Evolutionary conservation across 2,888 invertebrate species (phyloP).

Genomic region (Drosophila pseudotalamancana): DNA sequence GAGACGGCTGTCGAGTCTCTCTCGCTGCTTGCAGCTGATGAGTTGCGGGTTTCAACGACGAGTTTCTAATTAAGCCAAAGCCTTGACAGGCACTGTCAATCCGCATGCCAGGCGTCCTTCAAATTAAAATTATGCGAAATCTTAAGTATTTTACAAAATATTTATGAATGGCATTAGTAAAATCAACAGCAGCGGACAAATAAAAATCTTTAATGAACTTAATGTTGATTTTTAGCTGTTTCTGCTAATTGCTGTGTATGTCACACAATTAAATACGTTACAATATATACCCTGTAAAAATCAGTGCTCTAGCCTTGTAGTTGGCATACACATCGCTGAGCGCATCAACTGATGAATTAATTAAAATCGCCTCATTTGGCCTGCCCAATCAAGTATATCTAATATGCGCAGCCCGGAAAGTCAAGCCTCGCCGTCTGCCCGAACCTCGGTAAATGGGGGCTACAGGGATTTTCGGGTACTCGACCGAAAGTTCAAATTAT

Average conservation of each 20-base stretch:
- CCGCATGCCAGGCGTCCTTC: slow-evolving; percentile 37
- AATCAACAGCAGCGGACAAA: slow-evolving; percentile 66
- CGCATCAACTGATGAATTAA: slow-evolving; percentile 68
- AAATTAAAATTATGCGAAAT: slow-evolving; percentile 81
- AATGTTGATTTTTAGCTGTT: slow-evolving; percentile 47
- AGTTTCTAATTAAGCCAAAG: slow-evolving; percentile 75
- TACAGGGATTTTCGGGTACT: background rate
- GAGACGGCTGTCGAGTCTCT: slow-evolving; percentile 1
- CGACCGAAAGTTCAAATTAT: slow-evolving; percentile 58
- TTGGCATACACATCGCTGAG: slow-evolving; percentile 40
- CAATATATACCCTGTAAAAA: slow-evolving; percentile 49
- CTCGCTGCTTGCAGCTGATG: slow-evolving; percentile 29
- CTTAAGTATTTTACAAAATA: slow-evolving; percentile 73
- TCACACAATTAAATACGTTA: slow-evolving; percentile 10
- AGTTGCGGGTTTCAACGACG: slow-evolving; percentile 40
- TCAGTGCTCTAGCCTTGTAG: slow-evolving; percentile 31
- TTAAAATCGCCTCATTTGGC: slow-evolving; percentile 78
- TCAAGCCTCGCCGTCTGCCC: too few relatives aligned
- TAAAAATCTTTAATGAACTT: slow-evolving; percentile 68
- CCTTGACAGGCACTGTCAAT: slow-evolving; percentile 72
- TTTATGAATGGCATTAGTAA: slow-evolving; percentile 65
- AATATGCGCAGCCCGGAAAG: slow-evolving; percentile 29
- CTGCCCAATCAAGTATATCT: slow-evolving; percentile 63
- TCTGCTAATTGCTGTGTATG: slow-evolving; percentile 45
- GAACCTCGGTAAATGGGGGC: background rate